Conservation (phyloP, 2,888 invertebrate species). For the Sisyra nigra region DNA sequence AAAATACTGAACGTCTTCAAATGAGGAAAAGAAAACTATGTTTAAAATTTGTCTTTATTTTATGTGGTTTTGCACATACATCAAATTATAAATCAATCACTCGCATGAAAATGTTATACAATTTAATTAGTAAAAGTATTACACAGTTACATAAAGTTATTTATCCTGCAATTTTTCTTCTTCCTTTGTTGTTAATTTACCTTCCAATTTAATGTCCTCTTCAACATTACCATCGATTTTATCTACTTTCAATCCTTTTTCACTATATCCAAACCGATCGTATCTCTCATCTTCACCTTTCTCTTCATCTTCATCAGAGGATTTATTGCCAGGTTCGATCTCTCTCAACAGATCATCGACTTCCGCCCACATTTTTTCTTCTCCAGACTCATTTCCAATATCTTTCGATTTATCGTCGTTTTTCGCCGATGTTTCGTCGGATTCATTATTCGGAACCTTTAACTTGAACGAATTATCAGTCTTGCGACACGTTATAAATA, state of each 20-base stretch:
- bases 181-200: not conserved
- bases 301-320: constrained; percentile 52
- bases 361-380: constrained; percentile 65
- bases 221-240: constrained; percentile 1
- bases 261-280: constrained; percentile 25
- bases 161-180: constrained; percentile 1
- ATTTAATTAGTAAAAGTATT: no score
- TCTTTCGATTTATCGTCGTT: constrained; percentile 14
- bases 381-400: constrained; percentile 29
- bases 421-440: not conserved
- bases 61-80: not conserved
- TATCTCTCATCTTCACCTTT: constrained; percentile 38
- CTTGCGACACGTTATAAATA: no score
- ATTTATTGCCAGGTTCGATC: constrained; percentile 39
- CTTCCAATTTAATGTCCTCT: not conserved
- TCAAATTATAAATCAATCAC: not conserved
- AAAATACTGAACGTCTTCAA: no score
- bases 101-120: not conserved
- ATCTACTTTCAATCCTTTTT: constrained; percentile 17
- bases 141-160: not conserved
- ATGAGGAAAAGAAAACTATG: no score
- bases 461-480: no score
- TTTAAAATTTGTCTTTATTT: no score
- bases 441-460: constrained; percentile 1
- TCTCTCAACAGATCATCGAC: constrained; percentile 61